Evolutionary conservation across 2,113 vertebrate genomes (phyloP).

Genomic region (Empidonax alnorum): DNA sequence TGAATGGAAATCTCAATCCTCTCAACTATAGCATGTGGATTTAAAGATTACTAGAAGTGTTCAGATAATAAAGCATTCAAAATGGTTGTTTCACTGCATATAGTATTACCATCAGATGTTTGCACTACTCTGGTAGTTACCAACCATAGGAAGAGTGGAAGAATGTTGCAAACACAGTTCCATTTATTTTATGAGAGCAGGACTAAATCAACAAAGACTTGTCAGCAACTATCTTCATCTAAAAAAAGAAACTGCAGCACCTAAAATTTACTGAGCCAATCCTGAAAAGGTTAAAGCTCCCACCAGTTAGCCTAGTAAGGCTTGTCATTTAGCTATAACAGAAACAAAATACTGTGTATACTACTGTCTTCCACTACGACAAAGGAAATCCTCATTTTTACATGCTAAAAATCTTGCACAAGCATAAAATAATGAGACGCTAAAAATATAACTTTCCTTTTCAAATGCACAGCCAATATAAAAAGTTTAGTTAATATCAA

Average conservation of each 20-base stretch:
- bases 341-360: background rate
- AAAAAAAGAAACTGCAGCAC: background rate
- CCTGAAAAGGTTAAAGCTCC: background rate
- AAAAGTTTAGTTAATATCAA: background rate
- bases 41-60: background rate
- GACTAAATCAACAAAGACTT: background rate
- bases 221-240: background rate
- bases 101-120: background rate
- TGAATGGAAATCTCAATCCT: background rate
- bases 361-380: background rate
- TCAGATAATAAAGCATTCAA: background rate
- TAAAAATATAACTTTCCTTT: background rate
- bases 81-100: background rate
- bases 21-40: background rate
- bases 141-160: background rate
- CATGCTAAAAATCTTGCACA: background rate
- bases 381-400: background rate
- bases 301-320: background rate
- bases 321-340: background rate
- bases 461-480: background rate
- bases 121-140: background rate
- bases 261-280: background rate
- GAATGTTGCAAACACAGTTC: background rate
- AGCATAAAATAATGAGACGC: background rate
- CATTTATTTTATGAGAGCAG: background rate